Base-by-base conservation (phyloP, 2,888 invertebrate genomes). In the Habroteleia sp. region DNA sequence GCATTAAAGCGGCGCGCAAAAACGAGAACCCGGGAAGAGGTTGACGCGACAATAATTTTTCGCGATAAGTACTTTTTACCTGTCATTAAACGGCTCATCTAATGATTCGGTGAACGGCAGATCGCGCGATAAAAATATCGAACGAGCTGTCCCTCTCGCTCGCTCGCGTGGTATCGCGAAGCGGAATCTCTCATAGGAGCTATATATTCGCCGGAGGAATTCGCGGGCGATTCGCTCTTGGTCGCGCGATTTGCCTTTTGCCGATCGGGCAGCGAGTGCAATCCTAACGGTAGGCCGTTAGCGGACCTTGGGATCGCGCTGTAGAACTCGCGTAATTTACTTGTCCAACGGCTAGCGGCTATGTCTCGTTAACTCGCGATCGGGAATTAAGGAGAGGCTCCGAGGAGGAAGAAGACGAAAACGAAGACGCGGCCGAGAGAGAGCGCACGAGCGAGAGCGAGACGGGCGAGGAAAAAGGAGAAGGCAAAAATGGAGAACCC, bases 331-430 rank as follows among this genome's bases (percentile, higher is more conserved):
- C 83, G 87, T 85, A 87, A 87, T 87, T 86, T 86, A 86, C 86
- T 83, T 83, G 84, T 84, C 82, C 82, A 77, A 76, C 79, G 83
- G 84, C 82, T 74, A 82, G 82, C 83, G 84, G 86, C 84, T 79
- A 80, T 83, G 84, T 84, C 86, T 86, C 85, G 86, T 86, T 85
- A 87, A 83, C 82, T 85, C 75, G 80, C 81, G 85, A 86, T 87
- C 84, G 79, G 75, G 85, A 83, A 85, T 85, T 84, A 86, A 85
- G 83, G 80, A 82, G 84, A 79, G 76, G 73, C 72, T 39, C 37
- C 33, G 50, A 31, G 20, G 39, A 54, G 37, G 58, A 48, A 74
- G 31, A 65, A 41, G 37, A 46, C 10, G 31, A 44, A 50, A 29
- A 27, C 4, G 20, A 29, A 10, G 16, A 52, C 33, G 46, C 27